Evolutionary conservation across 1,140 invertebrate genomes (phyloP), one percentile per base, ranked within the genome.

Genomic region (Pollicipes pollicipes): DNA sequence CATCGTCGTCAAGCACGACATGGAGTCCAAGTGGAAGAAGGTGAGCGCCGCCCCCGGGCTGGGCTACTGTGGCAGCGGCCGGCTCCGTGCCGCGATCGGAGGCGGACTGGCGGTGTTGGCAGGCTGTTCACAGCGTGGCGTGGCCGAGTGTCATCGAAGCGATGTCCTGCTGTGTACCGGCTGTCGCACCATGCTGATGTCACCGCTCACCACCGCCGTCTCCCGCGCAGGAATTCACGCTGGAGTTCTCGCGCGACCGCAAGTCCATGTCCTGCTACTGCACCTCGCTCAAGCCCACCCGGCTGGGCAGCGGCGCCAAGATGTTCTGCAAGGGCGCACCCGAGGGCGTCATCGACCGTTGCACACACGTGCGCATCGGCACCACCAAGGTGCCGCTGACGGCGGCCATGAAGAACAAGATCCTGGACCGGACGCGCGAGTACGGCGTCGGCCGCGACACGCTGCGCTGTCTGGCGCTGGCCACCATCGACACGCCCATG

Each of bases 211-310:
- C 35, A 16, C 17, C 45, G 13, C 45, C 17, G 45, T 21, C 31
- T 26, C 68, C 74, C n/a, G n/a, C n/a, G 77, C 45, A 58, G 64
- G 96, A 99, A 81, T 98, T 98, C 83, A 99, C 97, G 26, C 84
- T 99, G 70, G 97, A 99, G 80, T 99, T 99, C 86, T 98, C 96
- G 10, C 90, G 97, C 77, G 97, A 99, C 85, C 89, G 97, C 80
- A 99, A 99, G 86, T 99, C 97, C 70, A 99, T 99, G 97, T 98
- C 94, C 70, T 90, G 90, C 24, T 98, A 95, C 80, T 96, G 93
- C 80, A 85, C 86, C 68, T 95, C 96, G 27, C 84, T 94, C 67
- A 97, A 95, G 81, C 83, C 91, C 67, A 87, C 88, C 70, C 88
- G 89, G 74, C 82, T 96, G 68, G 93, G 92, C 76, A 88, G 83